Evolutionary conservation across 1,140 invertebrate species (phyloP).

Genomic region (Holotrichia oblita): DNA sequence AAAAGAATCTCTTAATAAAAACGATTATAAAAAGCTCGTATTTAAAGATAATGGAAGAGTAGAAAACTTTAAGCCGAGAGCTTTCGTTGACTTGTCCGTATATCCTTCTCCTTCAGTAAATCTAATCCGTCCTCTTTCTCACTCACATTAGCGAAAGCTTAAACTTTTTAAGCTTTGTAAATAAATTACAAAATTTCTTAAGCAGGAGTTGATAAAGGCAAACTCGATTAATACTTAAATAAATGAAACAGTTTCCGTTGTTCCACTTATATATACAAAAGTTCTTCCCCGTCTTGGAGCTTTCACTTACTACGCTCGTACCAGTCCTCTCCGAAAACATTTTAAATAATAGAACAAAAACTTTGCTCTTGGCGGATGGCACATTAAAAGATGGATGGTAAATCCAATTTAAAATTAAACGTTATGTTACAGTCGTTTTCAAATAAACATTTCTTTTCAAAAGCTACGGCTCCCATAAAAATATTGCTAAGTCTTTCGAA

Average conservation of each 20-base stretch:
- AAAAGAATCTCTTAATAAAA: slow-evolving; percentile 9
- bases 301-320: slow-evolving; percentile 19
- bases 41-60: slow-evolving; percentile 7
- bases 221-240: slow-evolving; percentile 38
- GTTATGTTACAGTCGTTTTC: slow-evolving; percentile 12
- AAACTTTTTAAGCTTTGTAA: slow-evolving; percentile 40
- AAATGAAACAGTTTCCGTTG: slow-evolving; percentile 29
- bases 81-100: neutral
- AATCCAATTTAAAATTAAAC: slow-evolving; percentile 33
- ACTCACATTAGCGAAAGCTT: neutral
- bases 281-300: slow-evolving; percentile 11
- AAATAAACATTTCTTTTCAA: neutral
- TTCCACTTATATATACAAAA: slow-evolving; percentile 7
- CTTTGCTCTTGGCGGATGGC: slow-evolving; percentile 18
- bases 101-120: neutral
- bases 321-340: slow-evolving; percentile 8
- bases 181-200: slow-evolving; percentile 44
- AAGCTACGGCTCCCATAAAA: neutral
- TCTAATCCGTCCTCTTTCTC: neutral
- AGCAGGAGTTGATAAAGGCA: slow-evolving; percentile 41
- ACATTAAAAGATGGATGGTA: slow-evolving; percentile 32
- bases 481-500: neutral
- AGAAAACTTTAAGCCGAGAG: slow-evolving; percentile 10
- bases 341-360: slow-evolving; percentile 37
- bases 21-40: neutral